Conservation (phyloP, 2,113 vertebrate genomes). For the Xiphias gladius region DNA sequence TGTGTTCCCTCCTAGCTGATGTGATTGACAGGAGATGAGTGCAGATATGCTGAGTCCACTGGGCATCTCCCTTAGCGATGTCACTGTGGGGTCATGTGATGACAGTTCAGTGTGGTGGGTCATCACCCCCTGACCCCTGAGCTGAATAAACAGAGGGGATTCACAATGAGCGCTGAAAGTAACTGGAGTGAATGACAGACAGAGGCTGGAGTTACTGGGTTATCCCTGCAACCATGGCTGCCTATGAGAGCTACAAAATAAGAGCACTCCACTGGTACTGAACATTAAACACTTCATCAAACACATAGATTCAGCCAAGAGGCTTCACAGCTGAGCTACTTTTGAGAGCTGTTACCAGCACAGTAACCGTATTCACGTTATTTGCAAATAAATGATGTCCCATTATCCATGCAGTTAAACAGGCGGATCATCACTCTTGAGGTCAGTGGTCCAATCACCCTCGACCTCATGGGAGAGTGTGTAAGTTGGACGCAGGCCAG, state of each 20-base stretch:
- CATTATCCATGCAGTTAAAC: slow-evolving; percentile 43
- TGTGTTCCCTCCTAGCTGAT: slow-evolving; percentile 18
- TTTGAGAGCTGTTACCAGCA: slow-evolving; percentile 22
- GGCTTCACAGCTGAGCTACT: slow-evolving; percentile 16
- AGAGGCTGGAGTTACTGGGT: slow-evolving; percentile 28
- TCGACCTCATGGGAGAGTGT: slow-evolving; percentile 51
- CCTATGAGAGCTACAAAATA: slow-evolving; percentile 27
- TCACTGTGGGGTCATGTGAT: slow-evolving; percentile 66
- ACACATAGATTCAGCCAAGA: slow-evolving; percentile 42
- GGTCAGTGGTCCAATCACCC: slow-evolving; percentile 68
- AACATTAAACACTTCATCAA: slow-evolving; percentile 61
- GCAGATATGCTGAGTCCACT: slow-evolving; percentile 73
- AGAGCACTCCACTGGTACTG: slow-evolving; percentile 36
- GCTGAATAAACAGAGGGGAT: slow-evolving; percentile 57
- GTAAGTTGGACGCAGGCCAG: slow-evolving; percentile 66
- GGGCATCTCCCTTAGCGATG: slow-evolving; percentile 46
- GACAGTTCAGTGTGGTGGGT: slow-evolving; percentile 70
- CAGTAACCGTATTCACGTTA: slow-evolving; percentile 11
- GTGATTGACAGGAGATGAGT: slow-evolving; percentile 68
- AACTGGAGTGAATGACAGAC: slow-evolving; percentile 53
- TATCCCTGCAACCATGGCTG: slow-evolving; percentile 22
- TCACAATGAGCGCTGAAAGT: slow-evolving; percentile 23
- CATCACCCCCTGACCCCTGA: slow-evolving; percentile 49
- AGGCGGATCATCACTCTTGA: slow-evolving; percentile 46
- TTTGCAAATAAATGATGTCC: slow-evolving; percentile 43